A percentile compares a stretch with the other conserved stretches of the same genome.
Evolutionary conservation across 2,888 invertebrate species (phyloP).

Genomic region (Schizotus pectinicornis): DNA sequence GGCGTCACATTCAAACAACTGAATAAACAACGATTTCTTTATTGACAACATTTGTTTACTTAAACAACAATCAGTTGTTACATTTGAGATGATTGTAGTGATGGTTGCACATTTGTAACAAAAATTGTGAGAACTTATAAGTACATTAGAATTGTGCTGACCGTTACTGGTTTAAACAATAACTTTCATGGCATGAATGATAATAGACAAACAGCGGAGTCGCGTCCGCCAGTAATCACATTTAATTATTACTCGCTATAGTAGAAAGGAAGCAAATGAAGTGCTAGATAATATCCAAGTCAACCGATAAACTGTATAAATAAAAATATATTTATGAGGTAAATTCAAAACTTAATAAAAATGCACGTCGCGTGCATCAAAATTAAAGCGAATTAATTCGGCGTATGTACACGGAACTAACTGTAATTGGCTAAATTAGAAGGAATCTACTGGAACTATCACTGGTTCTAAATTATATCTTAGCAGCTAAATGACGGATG

Average conservation of each 20-base stretch:
- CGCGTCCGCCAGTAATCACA: slow-evolving; percentile 32
- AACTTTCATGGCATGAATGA: slow-evolving; percentile 10
- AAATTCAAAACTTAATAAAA: slow-evolving; percentile 31
- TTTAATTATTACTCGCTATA: slow-evolving; percentile 12
- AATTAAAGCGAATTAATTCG: slow-evolving; percentile 33
- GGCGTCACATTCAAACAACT: slow-evolving; percentile 13
- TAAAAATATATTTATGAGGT: slow-evolving; percentile 37
- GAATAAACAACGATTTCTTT: slow-evolving; percentile 28
- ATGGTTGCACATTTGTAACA: slow-evolving; percentile 23
- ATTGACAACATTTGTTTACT: slow-evolving; percentile 21
- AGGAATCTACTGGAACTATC: slow-evolving; percentile 33
- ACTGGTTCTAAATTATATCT: slow-evolving; percentile 25
- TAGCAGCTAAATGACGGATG: slow-evolving; percentile 24
- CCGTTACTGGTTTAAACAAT: slow-evolving; percentile 33
- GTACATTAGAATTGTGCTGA: slow-evolving; percentile 41
- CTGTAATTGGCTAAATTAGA: slow-evolving; percentile 30
- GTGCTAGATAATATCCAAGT: slow-evolving; percentile 15
- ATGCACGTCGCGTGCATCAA: slow-evolving; percentile 25
- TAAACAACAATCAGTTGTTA: slow-evolving; percentile 20
- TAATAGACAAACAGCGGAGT: slow-evolving; percentile 20
- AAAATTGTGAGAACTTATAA: slow-evolving; percentile 33
- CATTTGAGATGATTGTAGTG: slow-evolving; percentile 16
- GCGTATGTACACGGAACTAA: slow-evolving; percentile 36
- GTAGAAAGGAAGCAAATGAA: slow-evolving; percentile 13
- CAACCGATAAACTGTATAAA: slow-evolving; percentile 30